These are phyloP conservation scores for Darevskia nairensis DNA, from an alignment of 2,797 vertebrate genomes.

Conservation along the genomic window DNA sequence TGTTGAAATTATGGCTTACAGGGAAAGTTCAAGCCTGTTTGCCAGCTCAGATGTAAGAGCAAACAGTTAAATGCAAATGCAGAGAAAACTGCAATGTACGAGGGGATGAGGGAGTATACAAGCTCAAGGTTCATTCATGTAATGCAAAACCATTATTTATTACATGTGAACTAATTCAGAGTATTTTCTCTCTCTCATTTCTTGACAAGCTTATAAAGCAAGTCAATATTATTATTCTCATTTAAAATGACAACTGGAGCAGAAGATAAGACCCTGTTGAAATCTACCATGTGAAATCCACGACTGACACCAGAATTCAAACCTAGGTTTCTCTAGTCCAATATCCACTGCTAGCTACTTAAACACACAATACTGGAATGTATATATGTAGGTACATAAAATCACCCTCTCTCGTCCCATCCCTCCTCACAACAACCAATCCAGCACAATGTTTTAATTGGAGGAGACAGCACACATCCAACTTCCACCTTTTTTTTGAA, in stretches of 20 bases:
- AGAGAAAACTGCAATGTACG: no score
- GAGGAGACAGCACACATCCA: background rate
- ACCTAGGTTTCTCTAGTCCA: background rate
- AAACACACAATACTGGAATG: background rate
- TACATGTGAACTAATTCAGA: background rate
- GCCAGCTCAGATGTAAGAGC: background rate
- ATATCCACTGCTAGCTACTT: background rate
- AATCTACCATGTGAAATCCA: background rate
- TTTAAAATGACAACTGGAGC: background rate
- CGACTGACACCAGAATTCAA: background rate
- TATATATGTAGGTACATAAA: background rate
- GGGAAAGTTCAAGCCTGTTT: background rate
- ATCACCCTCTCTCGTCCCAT: background rate
- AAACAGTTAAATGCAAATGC: background rate
- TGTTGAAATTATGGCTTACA: background rate
- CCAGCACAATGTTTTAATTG: background rate
- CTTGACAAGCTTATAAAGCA: background rate
- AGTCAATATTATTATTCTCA: background rate
- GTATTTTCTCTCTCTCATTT: background rate
- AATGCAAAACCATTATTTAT: background rate
- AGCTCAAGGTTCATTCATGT: background rate
- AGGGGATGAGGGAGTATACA: background rate
- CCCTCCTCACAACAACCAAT: background rate
- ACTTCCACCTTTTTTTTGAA: background rate
- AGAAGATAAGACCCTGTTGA: background rate